Evolutionary conservation across 2,888 invertebrate genomes (phyloP), one percentile per base, ranked within the genome.

Genomic region (Ennomos quercinarius): DNA sequence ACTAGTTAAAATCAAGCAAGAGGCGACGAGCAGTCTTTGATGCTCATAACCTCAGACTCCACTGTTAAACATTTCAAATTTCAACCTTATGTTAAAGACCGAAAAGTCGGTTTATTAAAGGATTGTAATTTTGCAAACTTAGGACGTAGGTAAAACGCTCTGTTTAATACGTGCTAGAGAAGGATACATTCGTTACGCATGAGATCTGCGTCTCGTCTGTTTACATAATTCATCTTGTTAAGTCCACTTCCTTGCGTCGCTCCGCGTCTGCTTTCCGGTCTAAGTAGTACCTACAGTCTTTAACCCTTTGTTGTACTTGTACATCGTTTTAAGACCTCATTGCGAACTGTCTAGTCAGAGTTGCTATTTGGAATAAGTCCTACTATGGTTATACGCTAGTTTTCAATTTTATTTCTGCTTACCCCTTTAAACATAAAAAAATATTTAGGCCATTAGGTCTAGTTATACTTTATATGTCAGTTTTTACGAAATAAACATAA

Each of bases 151-250:
- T n/a, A 82, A 83, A 80, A 81, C 77, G 72, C 70, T 68, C 71
- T 73, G 77, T 81, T 82, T 74, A 77, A 69, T 71, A 72, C 63
- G 74, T 68, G 61, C 71, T 74, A 73, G 66, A 77, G 74, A 81
- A 81, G 83, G 82, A 85, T 80, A 76, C 77, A 73, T 80, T 79
- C 72, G 78, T 83, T 80, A 74, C 68, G 68, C 67, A 69, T 71
- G 66, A 70, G 74, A 74, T 71, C n/a, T n/a, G n/a, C n/a, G n/a
- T n/a, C n/a, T n/a, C 67, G 73, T 73, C 71, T 73, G 75, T 82
- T 83, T 80, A 78, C 79, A 79, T 84, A 81, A 83, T 83, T 81
- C 74, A 61, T 57, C 56, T 40, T 43, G 41, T 52, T 55, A 43
- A 48, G 12, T 44, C 44, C 43, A 51, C 61, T 76, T 78, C 63